phyloP scores from a whole-genome alignment of 1,140 invertebrate genomes.

The Papilio machaon region DNA sequence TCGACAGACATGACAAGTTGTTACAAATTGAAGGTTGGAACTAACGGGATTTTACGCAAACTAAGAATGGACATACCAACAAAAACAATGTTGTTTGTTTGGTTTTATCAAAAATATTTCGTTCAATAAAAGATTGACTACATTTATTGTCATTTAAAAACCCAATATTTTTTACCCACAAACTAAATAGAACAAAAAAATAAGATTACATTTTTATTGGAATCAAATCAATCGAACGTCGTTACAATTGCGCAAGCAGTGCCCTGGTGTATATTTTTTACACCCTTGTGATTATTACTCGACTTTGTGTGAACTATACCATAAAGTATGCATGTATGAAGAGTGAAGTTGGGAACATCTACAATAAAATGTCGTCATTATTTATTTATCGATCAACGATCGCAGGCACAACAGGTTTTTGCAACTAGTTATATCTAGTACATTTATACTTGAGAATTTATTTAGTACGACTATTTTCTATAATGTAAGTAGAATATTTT shows the following conservation, averaged over 20 bases:
- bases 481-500: background rate
- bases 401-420: background rate
- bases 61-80: background rate
- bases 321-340: too few relatives aligned
- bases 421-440: too few relatives aligned
- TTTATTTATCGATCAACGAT: background rate
- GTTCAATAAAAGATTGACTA: background rate
- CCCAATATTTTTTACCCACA: background rate
- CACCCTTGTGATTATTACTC: too few relatives aligned
- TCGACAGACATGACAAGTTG: background rate
- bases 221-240: too few relatives aligned
- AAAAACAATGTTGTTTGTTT: background rate
- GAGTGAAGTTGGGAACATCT: too few relatives aligned
- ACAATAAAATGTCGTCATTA: background rate
- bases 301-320: too few relatives aligned
- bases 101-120: background rate
- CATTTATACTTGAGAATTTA: too few relatives aligned
- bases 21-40: conserved; percentile 17
- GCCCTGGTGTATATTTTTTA: too few relatives aligned
- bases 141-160: background rate
- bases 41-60: background rate
- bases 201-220: too few relatives aligned
- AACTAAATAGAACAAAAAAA: too few relatives aligned
- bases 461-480: background rate
- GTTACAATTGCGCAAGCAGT: too few relatives aligned